Conservation (phyloP, 2,888 invertebrate species). For the Acronicta aceris region DNA sequence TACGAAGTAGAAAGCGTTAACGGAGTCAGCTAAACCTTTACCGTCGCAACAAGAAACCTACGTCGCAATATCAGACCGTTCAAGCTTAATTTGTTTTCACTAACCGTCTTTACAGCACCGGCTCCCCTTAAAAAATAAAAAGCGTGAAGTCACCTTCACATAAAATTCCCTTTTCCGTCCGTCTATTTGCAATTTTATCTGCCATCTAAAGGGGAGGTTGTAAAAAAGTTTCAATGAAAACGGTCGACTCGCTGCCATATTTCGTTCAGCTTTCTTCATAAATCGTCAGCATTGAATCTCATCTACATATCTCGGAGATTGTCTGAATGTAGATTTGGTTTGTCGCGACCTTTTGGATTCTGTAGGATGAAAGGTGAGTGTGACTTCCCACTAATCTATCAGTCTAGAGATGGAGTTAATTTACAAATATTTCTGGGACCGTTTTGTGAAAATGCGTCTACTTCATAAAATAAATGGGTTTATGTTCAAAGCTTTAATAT, state of each 20-base stretch:
- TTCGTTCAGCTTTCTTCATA: slow-evolving; percentile 83
- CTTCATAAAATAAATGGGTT: slow-evolving; percentile 2
- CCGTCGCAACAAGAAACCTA: slow-evolving; percentile 37
- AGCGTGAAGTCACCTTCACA: slow-evolving; percentile 75
- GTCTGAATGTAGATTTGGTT: slow-evolving; percentile 62
- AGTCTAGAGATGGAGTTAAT: slow-evolving; percentile 35
- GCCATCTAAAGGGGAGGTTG: slow-evolving; percentile 76
- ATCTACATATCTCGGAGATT: slow-evolving; percentile 81
- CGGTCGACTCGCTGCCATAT: slow-evolving; percentile 80
- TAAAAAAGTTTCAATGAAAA: slow-evolving; percentile 84
- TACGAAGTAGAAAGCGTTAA: slow-evolving; percentile 24
- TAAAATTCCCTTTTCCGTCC: slow-evolving; percentile 75
- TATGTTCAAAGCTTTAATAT: not conserved
- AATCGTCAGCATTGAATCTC: slow-evolving; percentile 81
- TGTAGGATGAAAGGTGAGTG: slow-evolving; percentile 45
- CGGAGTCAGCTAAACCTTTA: slow-evolving; percentile 48
- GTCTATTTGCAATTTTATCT: slow-evolving; percentile 83
- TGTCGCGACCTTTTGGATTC: slow-evolving; percentile 52
- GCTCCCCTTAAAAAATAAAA: slow-evolving; percentile 65
- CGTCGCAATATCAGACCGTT: slow-evolving; percentile 43
- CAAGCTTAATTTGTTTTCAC: slow-evolving; percentile 58
- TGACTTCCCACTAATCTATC: slow-evolving; percentile 45
- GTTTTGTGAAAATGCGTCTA: slow-evolving; percentile 7
- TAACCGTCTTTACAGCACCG: slow-evolving; percentile 56
- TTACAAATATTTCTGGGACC: slow-evolving; percentile 14